phyloP scores from a whole-genome alignment of 2,113 vertebrate genomes.

The Carassius auratus region DNA sequence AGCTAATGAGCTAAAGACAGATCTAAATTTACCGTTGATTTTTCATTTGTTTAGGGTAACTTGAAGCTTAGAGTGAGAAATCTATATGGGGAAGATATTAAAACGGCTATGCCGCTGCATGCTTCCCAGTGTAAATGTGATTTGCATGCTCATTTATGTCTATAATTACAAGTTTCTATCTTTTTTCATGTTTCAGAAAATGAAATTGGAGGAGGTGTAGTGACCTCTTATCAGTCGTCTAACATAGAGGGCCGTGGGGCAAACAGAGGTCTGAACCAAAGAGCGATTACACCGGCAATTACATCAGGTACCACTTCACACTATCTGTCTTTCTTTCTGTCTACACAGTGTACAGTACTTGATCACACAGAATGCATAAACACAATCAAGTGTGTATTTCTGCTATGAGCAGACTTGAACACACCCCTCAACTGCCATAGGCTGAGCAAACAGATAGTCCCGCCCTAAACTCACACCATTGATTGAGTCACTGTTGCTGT shows the following conservation, averaged over 20 bases:
- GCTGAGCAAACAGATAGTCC: neutral
- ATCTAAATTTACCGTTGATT: constrained; percentile 64
- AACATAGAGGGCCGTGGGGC: constrained; percentile 67
- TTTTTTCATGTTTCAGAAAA: constrained; percentile 79
- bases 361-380: neutral
- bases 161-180: constrained; percentile 35
- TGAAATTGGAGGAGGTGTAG: constrained; percentile 83
- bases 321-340: constrained; percentile 55
- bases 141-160: constrained; percentile 65
- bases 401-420: neutral
- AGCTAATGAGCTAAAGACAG: constrained; percentile 78
- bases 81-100: constrained; percentile 40
- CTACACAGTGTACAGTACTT: neutral
- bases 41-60: constrained; percentile 58
- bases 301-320: constrained; percentile 81
- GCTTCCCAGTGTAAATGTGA: constrained; percentile 47
- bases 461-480: neutral
- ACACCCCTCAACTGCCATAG: constrained; percentile 38
- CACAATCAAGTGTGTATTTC: neutral
- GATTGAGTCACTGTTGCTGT: neutral
- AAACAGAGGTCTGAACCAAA: constrained; percentile 77
- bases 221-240: constrained; percentile 76
- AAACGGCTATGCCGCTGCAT: constrained; percentile 48
- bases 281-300: constrained; percentile 75
- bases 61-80: neutral